Evolutionary conservation across 2,888 invertebrate species (phyloP).

Genomic region (Cryptocephalus moraei): DNA sequence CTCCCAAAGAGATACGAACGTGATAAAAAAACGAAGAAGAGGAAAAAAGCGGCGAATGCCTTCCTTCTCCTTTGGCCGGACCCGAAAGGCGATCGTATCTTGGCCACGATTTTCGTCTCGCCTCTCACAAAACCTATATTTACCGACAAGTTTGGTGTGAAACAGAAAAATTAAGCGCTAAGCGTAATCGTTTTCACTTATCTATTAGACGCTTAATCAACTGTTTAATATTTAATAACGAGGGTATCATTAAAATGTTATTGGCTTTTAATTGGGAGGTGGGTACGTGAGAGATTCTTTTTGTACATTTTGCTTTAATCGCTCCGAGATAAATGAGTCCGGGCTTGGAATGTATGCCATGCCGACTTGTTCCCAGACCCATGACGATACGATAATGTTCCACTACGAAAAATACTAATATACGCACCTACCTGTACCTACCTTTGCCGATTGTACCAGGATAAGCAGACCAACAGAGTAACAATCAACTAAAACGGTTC

Average conservation of each 20-base stretch:
- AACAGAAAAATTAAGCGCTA: conserved; percentile 25
- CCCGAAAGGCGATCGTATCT: conserved; percentile 23
- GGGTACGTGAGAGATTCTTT: conserved; percentile 3
- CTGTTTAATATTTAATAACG: conserved; percentile 19
- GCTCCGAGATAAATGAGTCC: no score
- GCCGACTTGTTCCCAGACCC: no score
- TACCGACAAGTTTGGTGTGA: conserved; percentile 25
- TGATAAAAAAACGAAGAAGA: conserved; percentile 6
- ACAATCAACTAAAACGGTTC: no score
- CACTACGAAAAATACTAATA: no score
- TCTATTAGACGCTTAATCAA: conserved; percentile 16
- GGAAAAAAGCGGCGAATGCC: not conserved
- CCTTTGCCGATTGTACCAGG: no score
- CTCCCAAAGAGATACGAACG: conserved; percentile 9
- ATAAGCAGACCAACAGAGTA: no score
- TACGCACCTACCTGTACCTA: no score
- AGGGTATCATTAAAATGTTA: conserved; percentile 18
- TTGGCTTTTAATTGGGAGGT: conserved; percentile 20
- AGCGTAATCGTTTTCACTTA: conserved; percentile 21
- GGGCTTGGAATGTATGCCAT: no score
- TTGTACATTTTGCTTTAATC: not conserved
- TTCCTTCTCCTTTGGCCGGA: conserved; percentile 3
- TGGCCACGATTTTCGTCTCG: conserved; percentile 24
- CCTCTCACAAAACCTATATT: conserved; percentile 25
- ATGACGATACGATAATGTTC: no score